phyloP scores from a whole-genome alignment of 2,888 invertebrate species.

The Oxyscelio sp. region DNA sequence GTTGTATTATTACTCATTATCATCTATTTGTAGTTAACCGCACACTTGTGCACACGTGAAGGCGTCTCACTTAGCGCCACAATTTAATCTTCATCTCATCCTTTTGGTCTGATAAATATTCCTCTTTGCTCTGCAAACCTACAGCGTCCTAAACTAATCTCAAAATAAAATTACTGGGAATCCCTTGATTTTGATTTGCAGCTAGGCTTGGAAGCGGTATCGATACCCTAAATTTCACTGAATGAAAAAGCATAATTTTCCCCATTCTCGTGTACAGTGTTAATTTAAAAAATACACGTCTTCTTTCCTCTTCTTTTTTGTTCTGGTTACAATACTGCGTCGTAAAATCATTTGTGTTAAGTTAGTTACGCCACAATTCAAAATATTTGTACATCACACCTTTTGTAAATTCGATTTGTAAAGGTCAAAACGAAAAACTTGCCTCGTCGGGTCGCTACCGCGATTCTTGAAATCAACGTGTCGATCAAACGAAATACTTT shows the following conservation, averaged over 20 bases:
- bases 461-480: too few species aligned
- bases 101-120: background rate
- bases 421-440: too few species aligned
- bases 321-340: constrained; percentile 19
- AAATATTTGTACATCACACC: constrained; percentile 44
- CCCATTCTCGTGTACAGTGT: constrained; percentile 55
- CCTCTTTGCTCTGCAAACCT: constrained; percentile 21
- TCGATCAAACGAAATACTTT: too few species aligned
- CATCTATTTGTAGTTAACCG: constrained; percentile 23
- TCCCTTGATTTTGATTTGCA: constrained; percentile 46
- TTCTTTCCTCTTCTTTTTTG: background rate
- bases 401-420: too few species aligned
- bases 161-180: constrained; percentile 21
- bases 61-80: constrained; percentile 42
- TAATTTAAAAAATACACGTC: constrained; percentile 53
- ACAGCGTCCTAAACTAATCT: constrained; percentile 9
- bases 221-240: constrained; percentile 42
- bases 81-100: background rate
- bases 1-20: constrained; percentile 59
- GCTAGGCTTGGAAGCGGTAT: constrained; percentile 50
- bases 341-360: constrained; percentile 34
- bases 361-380: too few species aligned
- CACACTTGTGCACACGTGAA: constrained; percentile 44
- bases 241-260: constrained; percentile 73
- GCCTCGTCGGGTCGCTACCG: too few species aligned